Evolutionary conservation across 2,797 vertebrate species (phyloP).

Genomic region (Scomberomorus guttatus): DNA sequence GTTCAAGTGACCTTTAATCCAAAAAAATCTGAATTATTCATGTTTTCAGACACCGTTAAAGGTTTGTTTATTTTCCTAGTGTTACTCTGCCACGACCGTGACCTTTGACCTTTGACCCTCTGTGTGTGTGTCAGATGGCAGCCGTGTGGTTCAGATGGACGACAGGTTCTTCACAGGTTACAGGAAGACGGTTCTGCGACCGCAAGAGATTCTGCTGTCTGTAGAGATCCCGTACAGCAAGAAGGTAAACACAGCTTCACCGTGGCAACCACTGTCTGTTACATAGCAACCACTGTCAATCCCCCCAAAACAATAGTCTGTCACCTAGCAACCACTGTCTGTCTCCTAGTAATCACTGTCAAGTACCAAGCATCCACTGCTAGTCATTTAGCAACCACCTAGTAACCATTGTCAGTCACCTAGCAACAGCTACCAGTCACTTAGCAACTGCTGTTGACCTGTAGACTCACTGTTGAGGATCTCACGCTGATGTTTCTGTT

Average conservation of each 20-base stretch:
- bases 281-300: background rate
- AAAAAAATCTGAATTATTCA: background rate
- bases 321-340: background rate
- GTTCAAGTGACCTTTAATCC: background rate
- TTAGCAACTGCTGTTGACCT: background rate
- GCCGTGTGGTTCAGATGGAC: conserved; percentile 72
- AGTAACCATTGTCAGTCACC: background rate
- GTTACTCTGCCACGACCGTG: background rate
- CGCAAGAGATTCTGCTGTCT: conserved; percentile 70
- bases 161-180: conserved; percentile 74
- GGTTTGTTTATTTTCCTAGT: background rate
- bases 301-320: no score
- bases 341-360: no score
- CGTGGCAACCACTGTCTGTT: no score
- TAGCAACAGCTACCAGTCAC: background rate
- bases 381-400: no score
- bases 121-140: conserved; percentile 56
- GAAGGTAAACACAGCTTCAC: conserved; percentile 38
- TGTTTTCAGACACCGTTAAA: no score
- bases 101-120: conserved; percentile 10
- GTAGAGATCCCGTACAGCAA: conserved; percentile 71
- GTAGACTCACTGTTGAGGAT: no score
- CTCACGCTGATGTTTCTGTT: background rate
- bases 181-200: conserved; percentile 65
- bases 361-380: no score